These are phyloP conservation scores for Anticlea derivata DNA, from an alignment of 2,888 invertebrate species.

Conservation along the genomic window DNA sequence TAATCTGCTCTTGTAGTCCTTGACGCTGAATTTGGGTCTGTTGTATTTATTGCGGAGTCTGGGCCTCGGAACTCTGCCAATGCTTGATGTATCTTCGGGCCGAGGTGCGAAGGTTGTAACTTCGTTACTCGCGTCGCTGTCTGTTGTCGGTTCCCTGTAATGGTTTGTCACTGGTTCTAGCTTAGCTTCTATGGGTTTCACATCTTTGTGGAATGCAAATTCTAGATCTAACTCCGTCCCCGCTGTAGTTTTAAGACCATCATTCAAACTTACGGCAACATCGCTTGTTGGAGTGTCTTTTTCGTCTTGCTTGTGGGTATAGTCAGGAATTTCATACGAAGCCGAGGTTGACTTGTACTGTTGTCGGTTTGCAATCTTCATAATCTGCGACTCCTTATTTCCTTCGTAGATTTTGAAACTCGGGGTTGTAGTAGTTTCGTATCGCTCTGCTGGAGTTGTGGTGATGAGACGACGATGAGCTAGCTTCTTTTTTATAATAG, in stretches of 20 bases:
- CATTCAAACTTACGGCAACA: conserved; percentile 65
- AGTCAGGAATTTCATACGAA: conserved; percentile 66
- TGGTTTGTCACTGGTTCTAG: conserved; percentile 50
- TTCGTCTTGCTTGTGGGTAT: conserved; percentile 78
- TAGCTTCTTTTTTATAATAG: conserved; percentile 70
- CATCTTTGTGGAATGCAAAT: conserved; percentile 76
- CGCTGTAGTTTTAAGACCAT: conserved; percentile 55
- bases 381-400: conserved; percentile 74
- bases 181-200: conserved; percentile 73
- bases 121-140: conserved; percentile 45
- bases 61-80: conserved; percentile 59
- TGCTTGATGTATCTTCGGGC: conserved; percentile 56
- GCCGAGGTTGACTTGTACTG: conserved; percentile 52
- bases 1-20: conserved; percentile 88
- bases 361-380: conserved; percentile 77
- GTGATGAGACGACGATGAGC: conserved; percentile 63
- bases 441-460: conserved; percentile 55
- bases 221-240: conserved; percentile 59
- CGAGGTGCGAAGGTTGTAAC: conserved; percentile 54
- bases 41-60: conserved; percentile 83
- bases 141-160: conserved; percentile 58
- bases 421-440: conserved; percentile 65
- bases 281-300: conserved; percentile 81
- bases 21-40: conserved; percentile 89
- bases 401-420: conserved; percentile 52